Evolutionary conservation across 2,113 vertebrate species (phyloP).

Genomic region (Mus musculus): DNA sequence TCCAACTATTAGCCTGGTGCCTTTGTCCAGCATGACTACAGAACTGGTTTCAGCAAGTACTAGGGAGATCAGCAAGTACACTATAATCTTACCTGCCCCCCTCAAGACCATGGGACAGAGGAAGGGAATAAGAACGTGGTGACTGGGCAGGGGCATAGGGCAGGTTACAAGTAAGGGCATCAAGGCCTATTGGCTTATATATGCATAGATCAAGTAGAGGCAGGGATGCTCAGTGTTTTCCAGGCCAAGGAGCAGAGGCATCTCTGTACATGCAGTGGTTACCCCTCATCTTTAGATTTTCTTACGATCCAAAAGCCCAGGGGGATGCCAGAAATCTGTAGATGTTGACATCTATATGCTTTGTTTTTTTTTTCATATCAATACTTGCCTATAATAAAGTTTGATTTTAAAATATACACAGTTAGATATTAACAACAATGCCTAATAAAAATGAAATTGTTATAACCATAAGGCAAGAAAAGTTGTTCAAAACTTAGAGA

Average conservation of each 20-base stretch:
- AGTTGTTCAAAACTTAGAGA: not conserved
- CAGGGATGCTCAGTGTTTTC: not conserved
- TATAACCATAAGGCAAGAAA: not conserved
- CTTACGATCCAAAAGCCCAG: rapidly evolving
- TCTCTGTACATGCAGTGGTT: not conserved
- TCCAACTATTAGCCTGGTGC: too few species aligned
- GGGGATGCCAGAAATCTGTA: not conserved
- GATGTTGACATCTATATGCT: not conserved
- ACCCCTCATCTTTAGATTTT: not conserved
- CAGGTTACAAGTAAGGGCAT: too few species aligned
- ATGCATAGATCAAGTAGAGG: not conserved
- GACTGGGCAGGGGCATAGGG: not conserved
- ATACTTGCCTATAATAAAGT: not conserved
- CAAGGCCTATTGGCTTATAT: not conserved
- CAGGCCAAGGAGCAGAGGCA: not conserved
- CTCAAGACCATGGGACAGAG: not conserved
- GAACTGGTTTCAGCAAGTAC: too few species aligned
- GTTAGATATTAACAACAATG: not conserved
- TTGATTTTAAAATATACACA: not conserved
- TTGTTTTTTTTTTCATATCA: not conserved
- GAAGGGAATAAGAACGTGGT: not conserved
- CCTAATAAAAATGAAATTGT: not conserved
- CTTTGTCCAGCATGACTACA: not conserved
- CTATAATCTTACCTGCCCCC: too few species aligned
- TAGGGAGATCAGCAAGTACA: not conserved